A percentile compares a stretch with the other conserved stretches of the same genome.
These are phyloP conservation scores for Axea sp. DNA, from an alignment of 2,888 invertebrate species.

Conservation along the genomic window DNA sequence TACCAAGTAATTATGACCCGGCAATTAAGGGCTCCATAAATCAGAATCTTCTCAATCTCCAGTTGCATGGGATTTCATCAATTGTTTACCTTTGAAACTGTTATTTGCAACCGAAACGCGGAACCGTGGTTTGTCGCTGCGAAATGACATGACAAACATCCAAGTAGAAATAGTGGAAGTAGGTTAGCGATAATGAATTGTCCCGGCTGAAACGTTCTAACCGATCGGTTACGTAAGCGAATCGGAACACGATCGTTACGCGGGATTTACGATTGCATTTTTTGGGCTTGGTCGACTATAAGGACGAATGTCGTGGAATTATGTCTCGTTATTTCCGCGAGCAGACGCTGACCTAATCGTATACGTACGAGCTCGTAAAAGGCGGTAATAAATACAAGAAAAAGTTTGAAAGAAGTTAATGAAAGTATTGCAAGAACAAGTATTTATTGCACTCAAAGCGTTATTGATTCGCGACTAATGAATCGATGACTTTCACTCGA, in stretches of 20 bases:
- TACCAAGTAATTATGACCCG: conserved; percentile 38
- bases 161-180: conserved; percentile 25
- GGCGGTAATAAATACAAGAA: conserved; percentile 38
- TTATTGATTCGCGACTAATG: conserved; percentile 32
- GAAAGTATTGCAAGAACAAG: conserved; percentile 33
- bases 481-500: conserved; percentile 24
- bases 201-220: conserved; percentile 48
- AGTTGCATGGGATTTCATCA: too few species aligned
- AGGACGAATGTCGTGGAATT: conserved; percentile 49
- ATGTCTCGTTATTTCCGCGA: conserved; percentile 60
- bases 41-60: conserved; percentile 24
- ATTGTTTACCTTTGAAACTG: conserved; percentile 19
- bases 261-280: conserved; percentile 60
- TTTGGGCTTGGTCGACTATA: conserved; percentile 60
- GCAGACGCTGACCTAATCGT: conserved; percentile 46
- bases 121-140: conserved; percentile 23
- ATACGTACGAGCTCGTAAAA: conserved; percentile 44
- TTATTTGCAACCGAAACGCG: neutral
- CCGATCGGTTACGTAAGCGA: conserved; percentile 58
- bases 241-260: conserved; percentile 54
- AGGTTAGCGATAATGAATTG: conserved; percentile 61
- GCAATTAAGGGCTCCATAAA: conserved; percentile 53
- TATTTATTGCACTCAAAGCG: conserved; percentile 22
- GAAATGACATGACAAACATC: conserved; percentile 40
- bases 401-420: conserved; percentile 43